Evolutionary conservation across 1,140 invertebrate species (phyloP).

Genomic region (Telenomus remus): DNA sequence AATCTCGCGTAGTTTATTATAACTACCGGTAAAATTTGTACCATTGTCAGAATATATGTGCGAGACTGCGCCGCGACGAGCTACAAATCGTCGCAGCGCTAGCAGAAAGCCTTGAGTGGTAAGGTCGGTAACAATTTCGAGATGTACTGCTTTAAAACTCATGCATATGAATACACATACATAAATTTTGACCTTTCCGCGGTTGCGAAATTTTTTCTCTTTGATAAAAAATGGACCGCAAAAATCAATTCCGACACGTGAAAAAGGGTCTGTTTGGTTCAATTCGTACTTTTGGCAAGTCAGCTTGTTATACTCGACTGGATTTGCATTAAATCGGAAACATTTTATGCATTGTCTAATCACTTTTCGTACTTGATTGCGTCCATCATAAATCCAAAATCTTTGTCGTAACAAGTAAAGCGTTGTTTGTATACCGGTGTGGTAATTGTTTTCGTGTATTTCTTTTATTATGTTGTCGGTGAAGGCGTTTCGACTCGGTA

Average conservation of each 20-base stretch:
- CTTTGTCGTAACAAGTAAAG: not conserved
- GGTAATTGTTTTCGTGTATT: not conserved
- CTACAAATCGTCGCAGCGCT: slow-evolving; percentile 4
- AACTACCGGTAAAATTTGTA: slow-evolving; percentile 50
- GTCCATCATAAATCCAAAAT: not conserved
- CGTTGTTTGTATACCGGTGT: not conserved
- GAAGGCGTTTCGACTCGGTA: not conserved
- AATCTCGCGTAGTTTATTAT: slow-evolving; percentile 32
- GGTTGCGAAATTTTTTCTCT: slow-evolving; percentile 4
- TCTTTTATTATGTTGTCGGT: not conserved
- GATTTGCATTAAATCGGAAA: slow-evolving; percentile 2
- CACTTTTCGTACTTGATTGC: not conserved
- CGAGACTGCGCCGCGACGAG: not conserved
- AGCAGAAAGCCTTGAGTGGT: not conserved
- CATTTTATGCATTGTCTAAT: not conserved
- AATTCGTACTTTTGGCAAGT: not conserved
- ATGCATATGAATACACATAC: slow-evolving; percentile 13
- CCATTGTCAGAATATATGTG: slow-evolving; percentile 59
- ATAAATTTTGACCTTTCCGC: slow-evolving; percentile 1
- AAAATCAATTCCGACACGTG: slow-evolving; percentile 3
- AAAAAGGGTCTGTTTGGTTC: not conserved
- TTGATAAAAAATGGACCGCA: slow-evolving; percentile 18
- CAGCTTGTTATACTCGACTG: not conserved
- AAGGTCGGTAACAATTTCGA: slow-evolving; percentile 13
- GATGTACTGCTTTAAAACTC: slow-evolving; percentile 8